These are phyloP conservation scores for Syngnathus floridae DNA, from an alignment of 2,113 vertebrate species.

Conservation along the genomic window DNA sequence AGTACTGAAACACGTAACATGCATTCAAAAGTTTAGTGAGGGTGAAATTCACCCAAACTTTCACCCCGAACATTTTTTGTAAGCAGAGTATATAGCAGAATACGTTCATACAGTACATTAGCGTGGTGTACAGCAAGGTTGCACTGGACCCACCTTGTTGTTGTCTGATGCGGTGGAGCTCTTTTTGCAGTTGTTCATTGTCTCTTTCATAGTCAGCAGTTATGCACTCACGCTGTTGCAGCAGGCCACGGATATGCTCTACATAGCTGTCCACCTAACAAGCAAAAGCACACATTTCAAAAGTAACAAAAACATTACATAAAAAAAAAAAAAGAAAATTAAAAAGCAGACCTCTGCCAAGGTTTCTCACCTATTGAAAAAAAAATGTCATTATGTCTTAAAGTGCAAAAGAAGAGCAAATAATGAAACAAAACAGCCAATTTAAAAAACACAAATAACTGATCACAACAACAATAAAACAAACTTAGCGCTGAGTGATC, in stretches of 20 bases:
- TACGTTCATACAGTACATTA: too few species aligned
- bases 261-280: slow-evolving; percentile 79
- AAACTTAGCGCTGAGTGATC: too few species aligned
- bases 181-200: slow-evolving; percentile 71
- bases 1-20: not conserved
- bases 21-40: not conserved
- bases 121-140: not conserved
- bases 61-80: not conserved
- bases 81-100: too few species aligned
- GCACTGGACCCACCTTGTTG: slow-evolving; percentile 69
- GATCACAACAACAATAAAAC: too few species aligned
- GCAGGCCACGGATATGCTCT: slow-evolving; percentile 70
- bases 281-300: not conserved
- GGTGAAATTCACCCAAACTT: not conserved
- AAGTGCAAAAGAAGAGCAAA: not conserved
- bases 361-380: not conserved
- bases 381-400: too few species aligned
- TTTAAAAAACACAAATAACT: too few species aligned
- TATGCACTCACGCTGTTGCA: slow-evolving; percentile 69
- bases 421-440: not conserved
- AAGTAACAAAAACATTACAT: not conserved
- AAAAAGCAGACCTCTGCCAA: not conserved
- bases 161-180: slow-evolving; percentile 69
- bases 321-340: not conserved
- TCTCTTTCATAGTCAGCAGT: slow-evolving; percentile 71